phyloP scores from a whole-genome alignment of 2,797 vertebrate species.

The Clarias fuscus region DNA sequence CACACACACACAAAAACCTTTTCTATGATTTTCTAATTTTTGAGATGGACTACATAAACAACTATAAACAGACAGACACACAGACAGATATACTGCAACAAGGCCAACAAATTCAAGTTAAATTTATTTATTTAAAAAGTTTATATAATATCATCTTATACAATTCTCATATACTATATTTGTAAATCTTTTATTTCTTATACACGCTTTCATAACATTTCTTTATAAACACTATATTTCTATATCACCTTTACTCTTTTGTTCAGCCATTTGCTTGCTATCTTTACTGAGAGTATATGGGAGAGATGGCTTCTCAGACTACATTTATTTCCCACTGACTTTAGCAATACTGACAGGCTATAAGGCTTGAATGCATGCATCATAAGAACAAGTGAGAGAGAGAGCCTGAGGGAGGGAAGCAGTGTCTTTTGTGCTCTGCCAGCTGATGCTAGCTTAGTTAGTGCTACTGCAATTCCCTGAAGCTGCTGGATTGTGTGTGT shows the following conservation, averaged over 20 bases:
- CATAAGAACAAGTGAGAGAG: constrained; percentile 2
- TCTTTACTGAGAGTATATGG: constrained; percentile 34
- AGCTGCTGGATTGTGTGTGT: constrained; percentile 30
- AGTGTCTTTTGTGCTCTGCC: constrained; percentile 39
- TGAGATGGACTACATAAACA: too few species aligned
- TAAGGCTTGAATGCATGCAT: constrained; percentile 36
- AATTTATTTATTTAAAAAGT: constrained; percentile 46
- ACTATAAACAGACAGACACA: too few species aligned
- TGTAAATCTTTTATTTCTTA: constrained; percentile 21
- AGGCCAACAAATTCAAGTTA: constrained; percentile 6
- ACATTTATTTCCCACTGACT: not conserved
- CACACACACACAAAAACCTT: too few species aligned
- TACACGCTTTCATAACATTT: constrained; percentile 10
- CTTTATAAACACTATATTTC: constrained; percentile 10
- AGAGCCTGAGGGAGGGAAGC: not conserved
- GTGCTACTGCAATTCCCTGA: constrained; percentile 45
- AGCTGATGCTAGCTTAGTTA: constrained; percentile 22
- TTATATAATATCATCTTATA: constrained; percentile 25
- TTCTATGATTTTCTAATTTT: too few species aligned
- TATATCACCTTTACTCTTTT: constrained; percentile 34
- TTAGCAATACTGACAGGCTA: constrained; percentile 20
- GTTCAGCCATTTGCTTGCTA: not conserved
- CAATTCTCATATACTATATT: constrained; percentile 25
- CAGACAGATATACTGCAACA: not conserved
- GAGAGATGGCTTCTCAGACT: constrained; percentile 4